Conservation (phyloP, 1,140 invertebrate species). For the Dendrolimus kikuchii region DNA sequence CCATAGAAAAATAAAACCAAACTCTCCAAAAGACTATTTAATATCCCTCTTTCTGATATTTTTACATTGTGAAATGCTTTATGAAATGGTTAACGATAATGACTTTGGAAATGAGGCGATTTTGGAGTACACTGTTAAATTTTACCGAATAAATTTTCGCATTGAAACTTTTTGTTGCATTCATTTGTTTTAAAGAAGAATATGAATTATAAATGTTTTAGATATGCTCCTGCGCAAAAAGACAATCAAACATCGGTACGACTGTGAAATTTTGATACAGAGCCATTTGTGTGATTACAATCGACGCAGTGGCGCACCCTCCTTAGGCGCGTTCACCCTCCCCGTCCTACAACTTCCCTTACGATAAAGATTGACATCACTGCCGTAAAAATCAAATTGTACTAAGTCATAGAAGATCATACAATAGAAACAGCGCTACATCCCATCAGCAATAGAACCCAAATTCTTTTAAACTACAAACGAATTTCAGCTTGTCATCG, state of each 20-base stretch:
- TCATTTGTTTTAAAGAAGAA: too few species aligned
- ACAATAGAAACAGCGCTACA: slow-evolving; percentile 40
- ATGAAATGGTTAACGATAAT: slow-evolving; percentile 4
- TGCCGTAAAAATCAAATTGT: slow-evolving; percentile 60
- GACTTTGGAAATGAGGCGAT: neutral
- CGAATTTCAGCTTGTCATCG: slow-evolving; percentile 59
- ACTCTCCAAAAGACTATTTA: slow-evolving; percentile 50
- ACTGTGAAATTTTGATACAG: slow-evolving; percentile 69
- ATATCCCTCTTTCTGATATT: slow-evolving; percentile 29
- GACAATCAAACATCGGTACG: slow-evolving; percentile 60
- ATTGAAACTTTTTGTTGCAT: too few species aligned
- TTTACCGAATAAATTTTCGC: neutral
- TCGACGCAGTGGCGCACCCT: slow-evolving; percentile 64
- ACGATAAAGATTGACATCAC: slow-evolving; percentile 69
- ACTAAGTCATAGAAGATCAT: slow-evolving; percentile 35
- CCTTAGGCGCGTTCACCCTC: slow-evolving; percentile 31
- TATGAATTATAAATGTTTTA: too few species aligned
- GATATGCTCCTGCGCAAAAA: slow-evolving; percentile 40
- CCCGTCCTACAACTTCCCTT: slow-evolving; percentile 62
- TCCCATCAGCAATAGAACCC: slow-evolving; percentile 22
- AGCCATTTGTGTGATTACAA: slow-evolving; percentile 71
- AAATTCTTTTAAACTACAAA: slow-evolving; percentile 19
- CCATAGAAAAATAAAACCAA: slow-evolving; percentile 68
- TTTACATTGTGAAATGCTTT: slow-evolving; percentile 9
- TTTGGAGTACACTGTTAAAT: neutral